phyloP scores from a whole-genome alignment of 2,888 invertebrate genomes.

The Cistogaster globosa region DNA sequence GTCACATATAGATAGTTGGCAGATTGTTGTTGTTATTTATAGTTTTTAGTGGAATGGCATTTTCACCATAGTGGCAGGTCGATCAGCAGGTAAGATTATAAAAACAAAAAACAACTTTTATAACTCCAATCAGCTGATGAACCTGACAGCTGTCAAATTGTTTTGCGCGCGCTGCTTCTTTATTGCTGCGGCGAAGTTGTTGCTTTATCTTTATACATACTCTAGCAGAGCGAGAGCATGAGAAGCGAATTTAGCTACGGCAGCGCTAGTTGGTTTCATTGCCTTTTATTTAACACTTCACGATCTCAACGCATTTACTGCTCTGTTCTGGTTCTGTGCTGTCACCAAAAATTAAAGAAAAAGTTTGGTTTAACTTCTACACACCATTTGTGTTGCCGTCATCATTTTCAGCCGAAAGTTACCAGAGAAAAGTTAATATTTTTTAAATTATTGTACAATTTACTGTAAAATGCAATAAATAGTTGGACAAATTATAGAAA shows the following conservation, averaged over 20 bases:
- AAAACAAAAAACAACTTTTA: constrained; percentile 35
- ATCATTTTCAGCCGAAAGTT: constrained; percentile 66
- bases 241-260: constrained; percentile 59
- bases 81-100: constrained; percentile 52
- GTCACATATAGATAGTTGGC: constrained; percentile 35
- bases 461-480: constrained; percentile 51
- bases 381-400: constrained; percentile 71
- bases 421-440: constrained; percentile 51
- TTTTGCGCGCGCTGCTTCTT: constrained; percentile 68
- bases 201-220: constrained; percentile 53
- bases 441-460: constrained; percentile 59
- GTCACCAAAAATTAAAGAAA: constrained; percentile 64
- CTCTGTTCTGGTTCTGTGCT: constrained; percentile 72
- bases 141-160: constrained; percentile 69
- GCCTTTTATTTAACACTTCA: constrained; percentile 50
- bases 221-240: constrained; percentile 49
- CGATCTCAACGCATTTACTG: constrained; percentile 71
- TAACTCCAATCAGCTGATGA: constrained; percentile 63
- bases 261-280: constrained; percentile 50
- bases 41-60: constrained; percentile 51
- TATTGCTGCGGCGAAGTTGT: constrained; percentile 67
- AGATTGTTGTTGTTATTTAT: too few relatives aligned
- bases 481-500: constrained; percentile 28
- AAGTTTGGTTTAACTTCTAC: constrained; percentile 63
- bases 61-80: constrained; percentile 58